Evolutionary conservation across 2,113 vertebrate species (phyloP), one percentile per base, ranked within the genome.

Genomic region (Caretta caretta): DNA sequence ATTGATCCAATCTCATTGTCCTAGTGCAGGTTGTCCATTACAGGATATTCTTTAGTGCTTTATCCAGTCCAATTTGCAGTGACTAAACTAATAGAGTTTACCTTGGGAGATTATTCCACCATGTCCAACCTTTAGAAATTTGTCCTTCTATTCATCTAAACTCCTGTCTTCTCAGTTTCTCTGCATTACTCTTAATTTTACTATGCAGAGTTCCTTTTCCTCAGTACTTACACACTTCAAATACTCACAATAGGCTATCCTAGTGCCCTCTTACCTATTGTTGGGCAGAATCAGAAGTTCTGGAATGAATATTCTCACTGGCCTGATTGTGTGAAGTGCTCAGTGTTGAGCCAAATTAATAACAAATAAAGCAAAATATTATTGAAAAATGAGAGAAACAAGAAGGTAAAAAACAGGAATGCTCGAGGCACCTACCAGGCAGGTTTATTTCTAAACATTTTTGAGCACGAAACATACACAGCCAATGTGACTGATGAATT

Each of bases 391-490:
- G 19, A 62, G 25, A 31, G 84, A 65, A 10, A 0, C 3, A 75
- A 84, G 51, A 62, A 22, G 49, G 84, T 76, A 12, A 2, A 29
- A 80, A 81, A 17, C 17, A n/a, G 16, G 35, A 69, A 35, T n/a
- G 62, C 10, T 24, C 69, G 69, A 87, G 75, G 24, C 22, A 24
- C 1, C 79, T 72, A 49, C 76, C 0, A 8, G 76, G 56, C 51
- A 94, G 62, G 42, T 87, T 87, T 54, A 80, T 31, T 69, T 42
- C 29, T 92, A 81, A 75, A 38, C 80, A 7, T 85, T 86, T 85
- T 57, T 46, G 89, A 79, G 81, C 83, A 91, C 79, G 87, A 90
- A 96, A 96, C 72, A 48, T 84, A 0, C 48, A 85, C 78, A 95
- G 88, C 20, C 8, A 69, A 81, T 54, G 0, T 91, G 87, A 85